These are phyloP conservation scores for Drosophila phalerata DNA, from an alignment of 2,888 invertebrate genomes.

Conservation along the genomic window DNA sequence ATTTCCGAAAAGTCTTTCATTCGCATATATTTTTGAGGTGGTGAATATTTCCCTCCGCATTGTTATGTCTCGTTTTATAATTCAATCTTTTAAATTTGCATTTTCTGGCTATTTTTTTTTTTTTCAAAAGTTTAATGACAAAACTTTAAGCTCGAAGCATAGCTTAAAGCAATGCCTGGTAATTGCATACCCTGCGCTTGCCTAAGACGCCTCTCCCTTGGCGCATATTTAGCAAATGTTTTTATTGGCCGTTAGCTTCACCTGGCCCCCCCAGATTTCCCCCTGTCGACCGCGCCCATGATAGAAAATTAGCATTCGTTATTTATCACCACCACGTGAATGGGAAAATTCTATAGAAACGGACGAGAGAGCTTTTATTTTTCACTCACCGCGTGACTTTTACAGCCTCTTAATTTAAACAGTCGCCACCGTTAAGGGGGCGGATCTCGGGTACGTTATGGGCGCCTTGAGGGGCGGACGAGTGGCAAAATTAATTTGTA, in stretches of 20 bases:
- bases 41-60: conserved; percentile 3
- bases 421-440: conserved; percentile 48
- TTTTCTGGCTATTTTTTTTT: conserved; percentile 50
- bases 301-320: conserved; percentile 78
- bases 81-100: conserved; percentile 56
- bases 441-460: conserved; percentile 46
- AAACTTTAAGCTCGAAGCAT: conserved; percentile 56
- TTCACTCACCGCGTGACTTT: conserved; percentile 81
- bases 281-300: conserved; percentile 29
- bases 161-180: conserved; percentile 50
- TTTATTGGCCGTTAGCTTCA: conserved; percentile 81
- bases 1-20: conserved; percentile 27
- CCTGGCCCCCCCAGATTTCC: conserved; percentile 52
- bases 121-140: conserved; percentile 57
- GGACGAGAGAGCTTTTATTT: conserved; percentile 59
- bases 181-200: not conserved
- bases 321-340: conserved; percentile 66
- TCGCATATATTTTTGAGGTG: conserved; percentile 16
- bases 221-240: conserved; percentile 67
- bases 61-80: conserved; percentile 47
- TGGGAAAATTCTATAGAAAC: conserved; percentile 40
- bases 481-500: conserved; percentile 80
- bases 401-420: conserved; percentile 80
- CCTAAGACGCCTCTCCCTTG: conserved; percentile 15
- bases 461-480: conserved; percentile 37